Conservation (phyloP, 2,113 vertebrate genomes). For the Mus spicilegus region DNA sequence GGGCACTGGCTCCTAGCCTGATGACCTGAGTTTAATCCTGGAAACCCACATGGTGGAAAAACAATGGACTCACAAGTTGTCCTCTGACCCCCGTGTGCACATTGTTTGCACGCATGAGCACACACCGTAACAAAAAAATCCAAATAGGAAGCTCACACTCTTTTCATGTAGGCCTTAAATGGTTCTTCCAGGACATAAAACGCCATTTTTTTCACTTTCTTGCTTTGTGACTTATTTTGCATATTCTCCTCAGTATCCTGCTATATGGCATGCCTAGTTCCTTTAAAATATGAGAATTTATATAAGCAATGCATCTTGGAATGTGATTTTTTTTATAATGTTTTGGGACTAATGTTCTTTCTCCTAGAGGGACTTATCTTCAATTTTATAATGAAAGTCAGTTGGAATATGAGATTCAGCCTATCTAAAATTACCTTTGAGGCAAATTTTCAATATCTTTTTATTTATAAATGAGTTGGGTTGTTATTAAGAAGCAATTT, state of each 20-base stretch:
- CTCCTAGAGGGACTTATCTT: slow-evolving; percentile 67
- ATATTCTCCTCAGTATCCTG: neutral
- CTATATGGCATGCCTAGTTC: neutral
- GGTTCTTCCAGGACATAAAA: neutral
- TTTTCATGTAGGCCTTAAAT: neutral
- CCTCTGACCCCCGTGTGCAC: neutral
- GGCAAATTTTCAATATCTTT: slow-evolving; percentile 66
- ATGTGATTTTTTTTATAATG: slow-evolving; percentile 56
- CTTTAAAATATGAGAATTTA: slow-evolving; percentile 49
- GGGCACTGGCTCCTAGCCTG: too few species aligned
- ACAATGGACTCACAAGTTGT: neutral
- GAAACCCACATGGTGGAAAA: neutral
- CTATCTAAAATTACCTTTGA: slow-evolving; percentile 63
- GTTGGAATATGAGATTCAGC: slow-evolving; percentile 27
- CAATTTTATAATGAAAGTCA: slow-evolving; percentile 68
- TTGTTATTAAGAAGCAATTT: slow-evolving; percentile 74
- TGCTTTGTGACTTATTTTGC: slow-evolving; percentile 12
- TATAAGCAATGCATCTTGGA: slow-evolving; percentile 44
- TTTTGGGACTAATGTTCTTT: slow-evolving; percentile 37
- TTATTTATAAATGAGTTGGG: slow-evolving; percentile 67
- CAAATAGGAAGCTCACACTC: neutral
- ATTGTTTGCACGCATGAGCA: neutral
- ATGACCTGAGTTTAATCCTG: neutral
- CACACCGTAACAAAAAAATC: neutral
- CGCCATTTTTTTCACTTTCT: neutral